These are phyloP conservation scores for Gambelia wislizenii DNA, from an alignment of 2,797 vertebrate species.

Conservation along the genomic window DNA sequence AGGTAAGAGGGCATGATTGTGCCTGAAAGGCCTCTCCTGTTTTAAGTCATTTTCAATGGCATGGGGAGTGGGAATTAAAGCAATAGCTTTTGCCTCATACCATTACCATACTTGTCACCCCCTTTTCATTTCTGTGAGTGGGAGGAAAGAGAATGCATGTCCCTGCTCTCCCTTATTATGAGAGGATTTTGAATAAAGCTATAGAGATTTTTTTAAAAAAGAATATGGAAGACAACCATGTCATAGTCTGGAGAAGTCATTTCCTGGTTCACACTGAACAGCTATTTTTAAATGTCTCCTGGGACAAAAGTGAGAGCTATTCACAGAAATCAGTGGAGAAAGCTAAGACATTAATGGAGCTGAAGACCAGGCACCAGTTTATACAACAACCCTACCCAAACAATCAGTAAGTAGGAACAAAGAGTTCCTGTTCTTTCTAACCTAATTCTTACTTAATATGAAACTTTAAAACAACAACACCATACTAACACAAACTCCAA, in stretches of 20 bases:
- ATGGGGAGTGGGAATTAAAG: not conserved
- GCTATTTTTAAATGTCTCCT: not conserved
- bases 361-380: not conserved
- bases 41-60: not conserved
- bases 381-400: not conserved
- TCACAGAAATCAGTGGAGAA: not conserved
- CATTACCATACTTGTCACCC: not conserved
- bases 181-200: not conserved
- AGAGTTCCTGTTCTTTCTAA: not conserved
- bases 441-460: not conserved
- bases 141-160: not conserved
- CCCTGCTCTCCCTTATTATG: not conserved
- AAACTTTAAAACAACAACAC: not conserved
- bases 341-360: not conserved
- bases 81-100: not conserved
- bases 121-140: not conserved
- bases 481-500: not conserved
- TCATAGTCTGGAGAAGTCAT: not conserved
- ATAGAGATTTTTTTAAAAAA: not conserved
- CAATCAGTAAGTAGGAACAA: not conserved
- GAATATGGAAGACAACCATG: not conserved
- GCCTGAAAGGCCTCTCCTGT: not conserved
- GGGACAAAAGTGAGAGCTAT: not conserved
- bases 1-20: not conserved
- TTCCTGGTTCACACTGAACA: not conserved